Percentiles rank a stretch among this genome's conserved stretches.
These are phyloP conservation scores for Trogon surrucura DNA, from an alignment of 2,113 vertebrate genomes.

Conservation along the genomic window DNA sequence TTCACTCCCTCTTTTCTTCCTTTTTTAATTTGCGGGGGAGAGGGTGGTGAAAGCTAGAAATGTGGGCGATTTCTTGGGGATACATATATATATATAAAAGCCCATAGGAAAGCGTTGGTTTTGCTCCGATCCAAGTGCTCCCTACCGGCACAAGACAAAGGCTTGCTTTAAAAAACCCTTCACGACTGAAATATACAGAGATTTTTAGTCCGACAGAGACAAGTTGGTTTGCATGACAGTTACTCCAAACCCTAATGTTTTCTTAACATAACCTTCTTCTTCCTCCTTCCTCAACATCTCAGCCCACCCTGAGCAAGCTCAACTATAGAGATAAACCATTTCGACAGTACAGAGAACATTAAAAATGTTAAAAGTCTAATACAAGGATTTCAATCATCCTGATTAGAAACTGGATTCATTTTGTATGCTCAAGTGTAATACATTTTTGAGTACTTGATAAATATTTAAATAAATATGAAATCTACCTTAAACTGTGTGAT, in stretches of 20 bases:
- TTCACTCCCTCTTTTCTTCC: slow-evolving; percentile 52
- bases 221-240: slow-evolving; percentile 60
- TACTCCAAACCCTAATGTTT: slow-evolving; percentile 36
- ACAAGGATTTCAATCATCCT: slow-evolving; percentile 62
- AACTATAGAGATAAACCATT: slow-evolving; percentile 43
- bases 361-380: slow-evolving; percentile 40
- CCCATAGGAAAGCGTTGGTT: not conserved
- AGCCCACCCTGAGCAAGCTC: slow-evolving; percentile 49
- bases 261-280: slow-evolving; percentile 63
- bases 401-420: slow-evolving; percentile 69
- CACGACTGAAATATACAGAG: slow-evolving; percentile 36
- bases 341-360: slow-evolving; percentile 50
- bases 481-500: slow-evolving; percentile 59
- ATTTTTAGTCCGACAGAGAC: slow-evolving; percentile 38
- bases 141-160: slow-evolving; percentile 2
- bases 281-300: slow-evolving; percentile 32
- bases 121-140: not conserved
- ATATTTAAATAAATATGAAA: slow-evolving; percentile 75
- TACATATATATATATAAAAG: not conserved
- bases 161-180: not conserved
- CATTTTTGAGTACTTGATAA: slow-evolving; percentile 72
- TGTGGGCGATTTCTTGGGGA: slow-evolving; percentile 1
- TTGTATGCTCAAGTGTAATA: slow-evolving; percentile 70
- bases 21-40: slow-evolving; percentile 28
- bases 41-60: slow-evolving; percentile 51